Percentiles rank a stretch among this genome's conserved stretches.
Evolutionary conservation across 1,140 invertebrate species (phyloP).

Genomic region (Drosophila paulistorum): DNA sequence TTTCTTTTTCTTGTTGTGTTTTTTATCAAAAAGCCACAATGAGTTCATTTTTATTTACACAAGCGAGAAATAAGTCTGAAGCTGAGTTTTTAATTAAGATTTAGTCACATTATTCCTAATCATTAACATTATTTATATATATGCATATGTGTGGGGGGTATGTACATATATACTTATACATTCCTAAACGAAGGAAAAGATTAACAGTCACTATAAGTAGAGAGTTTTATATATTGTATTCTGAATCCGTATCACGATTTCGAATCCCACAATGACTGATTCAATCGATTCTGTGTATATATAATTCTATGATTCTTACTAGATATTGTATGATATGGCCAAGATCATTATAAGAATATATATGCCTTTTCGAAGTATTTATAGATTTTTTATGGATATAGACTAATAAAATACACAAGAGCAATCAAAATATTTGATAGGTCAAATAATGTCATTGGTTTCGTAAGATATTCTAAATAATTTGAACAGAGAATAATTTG

Average conservation of each 20-base stretch:
- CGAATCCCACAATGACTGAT: too few relatives aligned
- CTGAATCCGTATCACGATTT: too few relatives aligned
- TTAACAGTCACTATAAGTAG: neutral
- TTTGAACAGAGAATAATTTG: neutral
- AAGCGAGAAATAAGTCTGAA: neutral
- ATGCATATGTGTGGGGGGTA: neutral
- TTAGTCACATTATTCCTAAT: constrained; percentile 8
- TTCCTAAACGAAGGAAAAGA: neutral
- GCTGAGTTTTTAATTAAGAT: constrained; percentile 8
- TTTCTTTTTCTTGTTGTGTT: neutral
- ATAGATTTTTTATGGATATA: too few relatives aligned
- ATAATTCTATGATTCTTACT: too few relatives aligned
- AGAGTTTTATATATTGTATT: neutral
- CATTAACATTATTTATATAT: constrained; percentile 15
- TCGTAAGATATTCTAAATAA: neutral
- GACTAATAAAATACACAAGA: too few relatives aligned
- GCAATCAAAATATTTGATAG: too few relatives aligned
- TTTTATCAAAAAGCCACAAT: constrained; percentile 8
- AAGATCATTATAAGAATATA: too few relatives aligned
- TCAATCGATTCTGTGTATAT: too few relatives aligned
- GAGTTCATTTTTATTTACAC: constrained; percentile 35
- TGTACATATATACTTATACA: too few relatives aligned
- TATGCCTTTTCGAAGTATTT: too few relatives aligned
- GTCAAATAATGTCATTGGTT: too few relatives aligned
- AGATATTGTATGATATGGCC: too few relatives aligned